phyloP scores from a whole-genome alignment of 2,113 vertebrate genomes.

The Haemorhous mexicanus region DNA sequence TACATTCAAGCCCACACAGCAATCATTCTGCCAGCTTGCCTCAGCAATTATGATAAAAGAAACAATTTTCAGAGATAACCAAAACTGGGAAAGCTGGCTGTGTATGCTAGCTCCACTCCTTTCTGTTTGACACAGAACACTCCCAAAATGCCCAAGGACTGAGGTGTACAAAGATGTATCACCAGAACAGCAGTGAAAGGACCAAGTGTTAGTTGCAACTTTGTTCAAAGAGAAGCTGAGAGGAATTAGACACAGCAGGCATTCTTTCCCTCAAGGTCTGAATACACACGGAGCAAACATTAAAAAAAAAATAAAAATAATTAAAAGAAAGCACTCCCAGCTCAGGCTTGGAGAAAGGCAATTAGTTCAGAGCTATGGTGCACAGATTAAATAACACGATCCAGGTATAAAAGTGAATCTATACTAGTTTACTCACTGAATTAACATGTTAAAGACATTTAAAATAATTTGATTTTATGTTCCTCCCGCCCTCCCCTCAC shows the following conservation, averaged over 20 bases:
- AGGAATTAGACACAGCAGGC: conserved; percentile 42
- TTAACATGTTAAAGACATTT: neutral
- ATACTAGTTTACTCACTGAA: neutral
- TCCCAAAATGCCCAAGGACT: conserved; percentile 26
- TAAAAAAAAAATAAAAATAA: neutral
- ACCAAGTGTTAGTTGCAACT: conserved; percentile 11
- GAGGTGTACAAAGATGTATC: neutral
- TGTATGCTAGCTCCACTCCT: neutral
- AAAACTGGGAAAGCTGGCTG: neutral
- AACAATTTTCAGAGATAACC: conserved; percentile 36
- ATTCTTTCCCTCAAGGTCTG: conserved; percentile 26
- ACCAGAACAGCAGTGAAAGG: conserved; percentile 21
- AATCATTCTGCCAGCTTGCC: neutral
- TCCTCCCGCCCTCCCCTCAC: neutral
- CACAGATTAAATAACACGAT: neutral
- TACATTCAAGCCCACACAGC: conserved; percentile 2
- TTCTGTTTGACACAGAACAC: conserved; percentile 5
- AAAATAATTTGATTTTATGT: neutral
- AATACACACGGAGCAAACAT: neutral
- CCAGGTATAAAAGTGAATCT: neutral
- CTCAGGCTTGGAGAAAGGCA: neutral
- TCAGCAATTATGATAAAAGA: conserved; percentile 21
- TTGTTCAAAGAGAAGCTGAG: conserved; percentile 13
- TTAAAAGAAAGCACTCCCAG: neutral
- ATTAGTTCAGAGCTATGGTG: neutral